phyloP scores from a whole-genome alignment of 2,797 vertebrate genomes.

The Diplodus puntazzo region DNA sequence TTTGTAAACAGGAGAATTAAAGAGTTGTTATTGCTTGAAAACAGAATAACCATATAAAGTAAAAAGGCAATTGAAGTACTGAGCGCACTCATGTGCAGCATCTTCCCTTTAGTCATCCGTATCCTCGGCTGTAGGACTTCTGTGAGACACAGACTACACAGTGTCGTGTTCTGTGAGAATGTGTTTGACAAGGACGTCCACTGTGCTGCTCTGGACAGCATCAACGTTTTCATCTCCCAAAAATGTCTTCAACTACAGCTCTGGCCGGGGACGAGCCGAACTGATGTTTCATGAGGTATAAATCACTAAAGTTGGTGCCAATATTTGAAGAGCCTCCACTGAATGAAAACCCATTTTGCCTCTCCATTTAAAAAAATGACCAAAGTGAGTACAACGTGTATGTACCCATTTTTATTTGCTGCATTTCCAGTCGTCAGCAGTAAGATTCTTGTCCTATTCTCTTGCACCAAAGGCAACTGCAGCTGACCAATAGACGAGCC shows the following conservation, averaged over 20 bases:
- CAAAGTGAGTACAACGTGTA: too few species aligned
- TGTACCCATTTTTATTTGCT: too few species aligned
- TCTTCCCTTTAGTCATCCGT: background rate
- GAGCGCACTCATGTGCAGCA: background rate
- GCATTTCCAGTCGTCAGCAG: background rate
- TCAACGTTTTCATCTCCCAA: too few species aligned
- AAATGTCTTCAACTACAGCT: background rate
- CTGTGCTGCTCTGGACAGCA: background rate
- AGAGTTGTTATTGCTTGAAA: background rate
- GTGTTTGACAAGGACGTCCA: background rate
- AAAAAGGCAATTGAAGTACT: background rate
- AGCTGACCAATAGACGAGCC: too few species aligned
- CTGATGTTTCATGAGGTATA: background rate
- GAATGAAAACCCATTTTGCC: background rate
- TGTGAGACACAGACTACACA: background rate
- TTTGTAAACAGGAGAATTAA: slow-evolving; percentile 18
- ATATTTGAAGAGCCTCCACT: background rate
- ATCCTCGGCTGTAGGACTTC: background rate
- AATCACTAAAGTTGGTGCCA: background rate
- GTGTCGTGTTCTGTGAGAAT: background rate
- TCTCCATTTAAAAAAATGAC: too few species aligned
- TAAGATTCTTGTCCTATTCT: background rate
- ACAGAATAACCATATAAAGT: background rate
- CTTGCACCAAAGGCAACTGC: background rate
- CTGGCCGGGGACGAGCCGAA: too few species aligned